A percentile compares a stretch with the other conserved stretches of the same genome.
Conservation (phyloP, 2,113 vertebrate species). For the Suricata suricatta region DNA sequence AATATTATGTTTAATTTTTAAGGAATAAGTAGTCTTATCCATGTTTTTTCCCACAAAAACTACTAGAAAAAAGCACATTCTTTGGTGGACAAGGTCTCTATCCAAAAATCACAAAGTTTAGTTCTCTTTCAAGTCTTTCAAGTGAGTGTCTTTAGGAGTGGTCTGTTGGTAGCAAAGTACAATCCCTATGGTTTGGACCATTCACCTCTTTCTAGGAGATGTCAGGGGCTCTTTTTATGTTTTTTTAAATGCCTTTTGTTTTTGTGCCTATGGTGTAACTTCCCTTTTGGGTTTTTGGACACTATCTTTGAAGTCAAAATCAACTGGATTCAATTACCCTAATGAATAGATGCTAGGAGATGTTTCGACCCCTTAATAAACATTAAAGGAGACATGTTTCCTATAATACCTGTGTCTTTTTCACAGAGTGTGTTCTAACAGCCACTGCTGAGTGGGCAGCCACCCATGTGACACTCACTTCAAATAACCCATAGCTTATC, state of each 20-base stretch:
- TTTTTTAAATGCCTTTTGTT: slow-evolving; percentile 35
- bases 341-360: background rate
- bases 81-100: background rate
- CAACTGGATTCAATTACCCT: background rate
- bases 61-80: background rate
- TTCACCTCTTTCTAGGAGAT: background rate
- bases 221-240: background rate
- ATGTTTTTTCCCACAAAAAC: background rate
- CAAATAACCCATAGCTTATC: background rate
- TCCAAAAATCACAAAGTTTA: background rate
- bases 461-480: background rate
- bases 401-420: background rate
- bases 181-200: background rate
- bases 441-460: background rate
- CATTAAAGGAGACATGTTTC: background rate
- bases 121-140: background rate
- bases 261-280: background rate
- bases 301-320: slow-evolving; percentile 8
- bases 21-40: background rate
- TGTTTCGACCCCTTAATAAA: background rate
- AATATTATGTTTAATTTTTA: slow-evolving; percentile 11
- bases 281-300: background rate
- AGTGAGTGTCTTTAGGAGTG: background rate
- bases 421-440: background rate
- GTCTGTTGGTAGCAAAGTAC: background rate